phyloP scores from a whole-genome alignment of 2,888 invertebrate species.

The Apamea epomidion region DNA sequence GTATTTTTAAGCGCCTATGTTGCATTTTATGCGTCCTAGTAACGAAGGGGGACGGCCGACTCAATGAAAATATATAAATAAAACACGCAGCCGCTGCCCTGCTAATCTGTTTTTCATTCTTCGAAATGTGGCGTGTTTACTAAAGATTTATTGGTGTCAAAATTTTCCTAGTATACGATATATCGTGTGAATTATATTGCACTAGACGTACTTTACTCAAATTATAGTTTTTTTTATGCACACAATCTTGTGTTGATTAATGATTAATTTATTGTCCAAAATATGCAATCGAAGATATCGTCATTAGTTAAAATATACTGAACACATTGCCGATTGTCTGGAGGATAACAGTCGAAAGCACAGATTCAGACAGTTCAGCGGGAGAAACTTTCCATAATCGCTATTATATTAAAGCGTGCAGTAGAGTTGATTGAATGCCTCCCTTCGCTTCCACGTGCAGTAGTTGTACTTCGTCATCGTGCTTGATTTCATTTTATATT shows the following conservation, averaged over 20 bases:
- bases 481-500: conserved; percentile 79
- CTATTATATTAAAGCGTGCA: conserved; percentile 58
- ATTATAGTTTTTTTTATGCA: neutral
- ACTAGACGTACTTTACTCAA: conserved; percentile 1
- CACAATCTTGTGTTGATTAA: neutral
- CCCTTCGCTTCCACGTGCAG: conserved; percentile 76
- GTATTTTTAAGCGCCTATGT: conserved; percentile 42
- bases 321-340: neutral
- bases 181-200: conserved; percentile 16
- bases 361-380: conserved; percentile 28
- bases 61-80: conserved; percentile 84
- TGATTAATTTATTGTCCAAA: neutral
- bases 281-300: conserved; percentile 3
- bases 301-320: neutral
- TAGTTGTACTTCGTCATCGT: conserved; percentile 68
- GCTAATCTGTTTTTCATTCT: conserved; percentile 80
- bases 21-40: conserved; percentile 63
- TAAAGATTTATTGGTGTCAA: conserved; percentile 52
- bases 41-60: conserved; percentile 64
- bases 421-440: conserved; percentile 67
- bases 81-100: conserved; percentile 78
- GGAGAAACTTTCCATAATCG: conserved; percentile 21
- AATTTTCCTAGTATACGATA: conserved; percentile 15
- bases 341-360: conserved; percentile 10
- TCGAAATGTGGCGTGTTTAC: conserved; percentile 66